Percentiles rank a stretch among this genome's conserved stretches.
Evolutionary conservation across 2,888 invertebrate species (phyloP).

Genomic region (Scrobipalpa atriplicella): DNA sequence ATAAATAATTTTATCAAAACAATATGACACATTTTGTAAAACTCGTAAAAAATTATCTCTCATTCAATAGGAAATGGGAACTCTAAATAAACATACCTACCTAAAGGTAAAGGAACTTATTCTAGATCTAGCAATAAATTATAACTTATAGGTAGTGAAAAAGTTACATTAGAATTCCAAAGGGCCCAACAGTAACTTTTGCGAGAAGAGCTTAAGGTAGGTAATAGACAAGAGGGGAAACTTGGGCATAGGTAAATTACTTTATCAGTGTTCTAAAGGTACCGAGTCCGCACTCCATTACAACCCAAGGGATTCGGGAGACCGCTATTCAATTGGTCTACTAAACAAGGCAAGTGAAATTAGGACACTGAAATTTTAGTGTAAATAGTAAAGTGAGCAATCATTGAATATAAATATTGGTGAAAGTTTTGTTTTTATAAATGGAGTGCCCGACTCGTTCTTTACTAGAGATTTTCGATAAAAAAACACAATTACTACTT

Average conservation of each 20-base stretch:
- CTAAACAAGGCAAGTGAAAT: background rate
- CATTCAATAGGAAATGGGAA: too few species aligned
- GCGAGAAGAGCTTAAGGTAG: background rate
- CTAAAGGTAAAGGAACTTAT: too few species aligned
- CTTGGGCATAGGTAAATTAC: slow-evolving; percentile 26
- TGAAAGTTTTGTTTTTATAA: too few species aligned
- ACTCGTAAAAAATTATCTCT: too few species aligned
- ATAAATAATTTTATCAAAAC: too few species aligned
- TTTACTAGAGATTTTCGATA: too few species aligned
- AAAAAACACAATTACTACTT: too few species aligned
- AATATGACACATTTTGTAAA: too few species aligned
- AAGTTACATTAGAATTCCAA: slow-evolving; percentile 1
- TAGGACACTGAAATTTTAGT: slow-evolving; percentile 5
- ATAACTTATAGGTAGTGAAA: background rate
- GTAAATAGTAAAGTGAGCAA: background rate
- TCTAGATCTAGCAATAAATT: background rate
- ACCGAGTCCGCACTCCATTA: slow-evolving; percentile 11
- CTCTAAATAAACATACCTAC: too few species aligned
- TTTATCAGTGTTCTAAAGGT: slow-evolving; percentile 25
- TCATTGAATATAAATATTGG: too few species aligned
- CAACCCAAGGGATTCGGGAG: background rate
- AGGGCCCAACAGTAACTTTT: background rate
- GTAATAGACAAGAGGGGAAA: slow-evolving; percentile 24
- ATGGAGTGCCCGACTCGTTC: too few species aligned
- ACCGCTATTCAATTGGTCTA: slow-evolving; percentile 14